Percentiles rank a stretch among this genome's conserved stretches.
Conservation (phyloP, 2,113 vertebrate species). For the Mugil cephalus region DNA sequence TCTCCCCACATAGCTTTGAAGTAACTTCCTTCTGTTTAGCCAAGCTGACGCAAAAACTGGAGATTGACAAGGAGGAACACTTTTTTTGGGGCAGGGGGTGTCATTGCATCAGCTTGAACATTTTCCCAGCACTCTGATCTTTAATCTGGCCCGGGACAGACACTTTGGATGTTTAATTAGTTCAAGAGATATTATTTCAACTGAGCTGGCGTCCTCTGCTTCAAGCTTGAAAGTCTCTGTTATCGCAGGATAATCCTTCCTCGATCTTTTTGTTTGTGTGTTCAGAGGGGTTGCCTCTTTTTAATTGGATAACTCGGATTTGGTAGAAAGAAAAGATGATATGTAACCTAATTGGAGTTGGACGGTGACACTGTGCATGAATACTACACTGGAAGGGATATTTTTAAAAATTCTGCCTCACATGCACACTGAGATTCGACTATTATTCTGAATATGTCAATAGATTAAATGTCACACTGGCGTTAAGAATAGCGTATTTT, state of each 20-base stretch:
- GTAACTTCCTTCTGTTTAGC: conserved; percentile 1
- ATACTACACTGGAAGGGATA: background rate
- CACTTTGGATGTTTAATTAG: conserved; percentile 40
- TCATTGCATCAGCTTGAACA: conserved; percentile 36
- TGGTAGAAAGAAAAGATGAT: background rate
- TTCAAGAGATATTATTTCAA: conserved; percentile 19
- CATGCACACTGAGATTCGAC: no score
- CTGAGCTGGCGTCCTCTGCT: background rate
- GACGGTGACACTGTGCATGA: conserved; percentile 1
- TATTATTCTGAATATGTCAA: no score
- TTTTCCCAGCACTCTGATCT: conserved; percentile 11
- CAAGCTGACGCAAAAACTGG: conserved; percentile 1
- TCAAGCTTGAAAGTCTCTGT: background rate
- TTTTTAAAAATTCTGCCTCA: no score
- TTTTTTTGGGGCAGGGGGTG: background rate
- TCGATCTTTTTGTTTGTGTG: conserved; percentile 12
- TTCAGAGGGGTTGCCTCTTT: conserved; percentile 27
- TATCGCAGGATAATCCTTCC: conserved; percentile 15
- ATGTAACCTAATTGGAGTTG: conserved; percentile 4
- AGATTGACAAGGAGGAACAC: conserved; percentile 11
- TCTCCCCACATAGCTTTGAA: background rate
- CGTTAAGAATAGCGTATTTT: no score
- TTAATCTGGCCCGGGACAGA: conserved; percentile 19
- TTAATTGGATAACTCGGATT: conserved; percentile 32
- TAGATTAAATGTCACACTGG: no score